Base-by-base conservation (phyloP, 1,140 invertebrate species). In the Psilanteris sp. region DNA sequence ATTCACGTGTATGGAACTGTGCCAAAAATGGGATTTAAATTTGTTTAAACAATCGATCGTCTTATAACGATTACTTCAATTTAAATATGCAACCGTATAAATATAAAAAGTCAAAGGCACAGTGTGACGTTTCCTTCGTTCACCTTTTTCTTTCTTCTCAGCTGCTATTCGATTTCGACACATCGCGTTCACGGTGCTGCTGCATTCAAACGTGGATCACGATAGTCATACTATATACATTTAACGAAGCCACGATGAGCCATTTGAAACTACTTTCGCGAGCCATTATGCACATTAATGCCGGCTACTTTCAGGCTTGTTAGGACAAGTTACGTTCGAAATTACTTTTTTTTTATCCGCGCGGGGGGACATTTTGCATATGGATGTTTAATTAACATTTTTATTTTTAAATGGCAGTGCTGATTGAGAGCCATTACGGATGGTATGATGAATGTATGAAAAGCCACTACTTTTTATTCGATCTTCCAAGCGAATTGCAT, bases 201-300 rank as follows among this genome's bases (percentile, higher is more conserved):
- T 43, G 37, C 44, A 75, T 75, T 54, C 54, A 64, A 71, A 55
- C 74, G 74, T 77, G 74, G 46, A 77, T 77, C 74, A 70, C 66
- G 74, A 77, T 77, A 77, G 54, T 66, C 55, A 36, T 54, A 70
- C 20, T 24, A 64, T 32, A 48, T 54, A 26, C 73, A 73, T 54
- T 59, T 74, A 74, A 74, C 61, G 61, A 74, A 74, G 61, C 61
- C 59, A 66, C 61, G 62, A 75, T 75, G 62, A 75, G 62, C 71
- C 62, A 67, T 75, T 75, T 62, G 62, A 68, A 75, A 75, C 44
- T 62, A 66, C 61, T 75, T 76, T 76, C 72, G 72, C 64, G 72
- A 76, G 64, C 48, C 50, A 76, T 76, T 64, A 76, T 64, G 64
- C 48, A 64, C 62, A 67, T 66, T 66, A 59, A 66, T 67, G 74